Percentiles rank a stretch among this genome's conserved stretches.
Evolutionary conservation across 2,888 invertebrate species (phyloP).

Genomic region (Drosophila aldrichi): DNA sequence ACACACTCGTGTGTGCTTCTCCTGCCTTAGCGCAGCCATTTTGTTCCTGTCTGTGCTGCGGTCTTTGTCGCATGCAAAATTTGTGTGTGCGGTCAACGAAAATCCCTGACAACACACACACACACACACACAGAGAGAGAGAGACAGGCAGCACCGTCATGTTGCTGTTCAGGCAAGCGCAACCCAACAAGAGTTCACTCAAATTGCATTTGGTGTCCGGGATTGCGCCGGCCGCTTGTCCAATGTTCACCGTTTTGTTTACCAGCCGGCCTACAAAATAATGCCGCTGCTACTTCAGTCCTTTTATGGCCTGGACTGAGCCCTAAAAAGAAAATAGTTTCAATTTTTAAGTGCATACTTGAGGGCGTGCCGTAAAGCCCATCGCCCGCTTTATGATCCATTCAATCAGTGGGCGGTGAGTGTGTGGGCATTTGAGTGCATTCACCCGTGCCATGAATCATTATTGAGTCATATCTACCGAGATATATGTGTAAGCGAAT

Average conservation of each 20-base stretch:
- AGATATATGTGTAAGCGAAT: neutral
- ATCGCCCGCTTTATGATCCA: slow-evolving; percentile 29
- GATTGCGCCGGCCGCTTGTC: slow-evolving; percentile 8
- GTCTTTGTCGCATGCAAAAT: slow-evolving; percentile 69
- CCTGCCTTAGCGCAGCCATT: slow-evolving; percentile 21
- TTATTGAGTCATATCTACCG: slow-evolving; percentile 27
- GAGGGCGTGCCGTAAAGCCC: slow-evolving; percentile 40
- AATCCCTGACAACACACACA: slow-evolving; percentile 49
- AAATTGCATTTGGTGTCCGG: slow-evolving; percentile 75
- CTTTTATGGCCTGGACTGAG: slow-evolving; percentile 30
- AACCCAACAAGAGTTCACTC: slow-evolving; percentile 77
- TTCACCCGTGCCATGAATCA: slow-evolving; percentile 41
- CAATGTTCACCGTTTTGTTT: slow-evolving; percentile 54
- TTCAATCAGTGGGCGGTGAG: slow-evolving; percentile 11
- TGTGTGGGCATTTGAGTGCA: slow-evolving; percentile 30
- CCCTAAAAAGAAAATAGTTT: slow-evolving; percentile 55
- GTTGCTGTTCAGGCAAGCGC: slow-evolving; percentile 73
- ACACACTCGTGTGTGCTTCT: slow-evolving; percentile 35
- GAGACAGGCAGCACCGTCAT: slow-evolving; percentile 28
- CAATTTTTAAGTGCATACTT: slow-evolving; percentile 51
- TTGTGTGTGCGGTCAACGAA: slow-evolving; percentile 63
- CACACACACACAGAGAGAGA: slow-evolving; percentile 7
- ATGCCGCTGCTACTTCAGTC: slow-evolving; percentile 22
- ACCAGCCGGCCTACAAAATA: slow-evolving; percentile 60
- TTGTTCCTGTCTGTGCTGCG: slow-evolving; percentile 41